A percentile compares a stretch with the other conserved stretches of the same genome.
Evolutionary conservation across 2,888 invertebrate genomes (phyloP).

Genomic region (Dryocosmus kuriphilus): DNA sequence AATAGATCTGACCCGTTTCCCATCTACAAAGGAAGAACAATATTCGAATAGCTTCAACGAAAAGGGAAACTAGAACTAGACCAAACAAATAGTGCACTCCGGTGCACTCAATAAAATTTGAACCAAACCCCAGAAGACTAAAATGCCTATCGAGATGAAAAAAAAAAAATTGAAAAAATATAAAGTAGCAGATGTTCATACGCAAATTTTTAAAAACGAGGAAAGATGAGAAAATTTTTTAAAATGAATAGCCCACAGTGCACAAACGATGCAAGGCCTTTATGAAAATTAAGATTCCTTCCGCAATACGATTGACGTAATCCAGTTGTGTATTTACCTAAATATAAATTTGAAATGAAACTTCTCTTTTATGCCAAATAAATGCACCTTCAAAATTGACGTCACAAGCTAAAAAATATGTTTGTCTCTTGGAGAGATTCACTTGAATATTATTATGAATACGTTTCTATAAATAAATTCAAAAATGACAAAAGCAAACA

Average conservation of each 20-base stretch:
- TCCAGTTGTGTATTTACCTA: not conserved
- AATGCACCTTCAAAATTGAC: not conserved
- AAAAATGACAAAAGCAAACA: not conserved
- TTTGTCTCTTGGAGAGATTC: not conserved
- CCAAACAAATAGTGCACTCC: not conserved
- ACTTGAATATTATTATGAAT: not conserved
- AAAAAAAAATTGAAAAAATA: not conserved
- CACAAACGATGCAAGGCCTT: not conserved
- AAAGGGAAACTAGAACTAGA: not conserved
- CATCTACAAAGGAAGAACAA: not conserved
- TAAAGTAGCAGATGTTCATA: not conserved
- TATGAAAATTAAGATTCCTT: not conserved
- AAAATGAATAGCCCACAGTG: not conserved
- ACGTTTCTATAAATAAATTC: not conserved
- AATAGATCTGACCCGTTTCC: not conserved
- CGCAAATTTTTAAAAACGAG: not conserved
- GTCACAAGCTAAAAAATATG: conserved; percentile 1
- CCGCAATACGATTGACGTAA: conserved; percentile 14
- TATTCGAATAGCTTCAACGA: not conserved
- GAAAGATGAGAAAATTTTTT: not conserved
- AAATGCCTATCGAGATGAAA: not conserved
- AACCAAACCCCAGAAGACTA: no score
- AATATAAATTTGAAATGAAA: conserved; percentile 4
- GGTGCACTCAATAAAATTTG: not conserved
- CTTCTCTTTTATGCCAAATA: not conserved